Evolutionary conservation across 1,140 invertebrate genomes (phyloP).

Genomic region (Bombus fervidus): DNA sequence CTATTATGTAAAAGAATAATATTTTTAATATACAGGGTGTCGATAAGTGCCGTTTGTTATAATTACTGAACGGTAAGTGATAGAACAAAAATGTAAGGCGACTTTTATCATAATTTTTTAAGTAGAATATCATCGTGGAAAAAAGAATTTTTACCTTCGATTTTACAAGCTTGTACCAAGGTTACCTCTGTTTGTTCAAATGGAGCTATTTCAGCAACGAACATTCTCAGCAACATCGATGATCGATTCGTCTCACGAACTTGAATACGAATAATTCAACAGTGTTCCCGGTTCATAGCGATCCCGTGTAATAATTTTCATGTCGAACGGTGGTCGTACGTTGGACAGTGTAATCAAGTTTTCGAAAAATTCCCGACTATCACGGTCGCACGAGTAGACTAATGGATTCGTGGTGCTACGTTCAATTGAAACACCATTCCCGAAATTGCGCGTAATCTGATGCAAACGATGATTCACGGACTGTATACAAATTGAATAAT

Average conservation of each 20-base stretch:
- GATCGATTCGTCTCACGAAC: neutral
- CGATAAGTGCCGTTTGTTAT: too few species aligned
- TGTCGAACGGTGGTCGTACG: slow-evolving; percentile 7
- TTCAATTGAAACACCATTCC: slow-evolving; percentile 41
- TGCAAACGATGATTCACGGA: slow-evolving; percentile 36
- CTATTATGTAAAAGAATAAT: too few species aligned
- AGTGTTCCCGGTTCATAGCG: slow-evolving; percentile 19
- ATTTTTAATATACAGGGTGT: too few species aligned
- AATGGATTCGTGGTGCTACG: slow-evolving; percentile 42
- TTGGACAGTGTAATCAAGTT: slow-evolving; percentile 55
- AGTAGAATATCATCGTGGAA: too few species aligned
- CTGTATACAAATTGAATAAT: slow-evolving; percentile 35
- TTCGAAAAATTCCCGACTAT: slow-evolving; percentile 45
- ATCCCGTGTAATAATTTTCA: slow-evolving; percentile 37
- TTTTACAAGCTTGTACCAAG: too few species aligned
- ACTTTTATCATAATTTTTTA: too few species aligned
- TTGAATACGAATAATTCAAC: slow-evolving; percentile 29
- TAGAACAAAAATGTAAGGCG: too few species aligned
- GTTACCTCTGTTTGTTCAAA: too few species aligned
- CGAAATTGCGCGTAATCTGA: slow-evolving; percentile 47
- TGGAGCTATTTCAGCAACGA: too few species aligned
- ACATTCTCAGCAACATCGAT: neutral
- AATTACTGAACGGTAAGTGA: too few species aligned
- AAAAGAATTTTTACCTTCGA: too few species aligned
- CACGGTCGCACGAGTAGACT: slow-evolving; percentile 6